Conservation (phyloP, 2,113 vertebrate species). For the Phyllostomus discolor region DNA sequence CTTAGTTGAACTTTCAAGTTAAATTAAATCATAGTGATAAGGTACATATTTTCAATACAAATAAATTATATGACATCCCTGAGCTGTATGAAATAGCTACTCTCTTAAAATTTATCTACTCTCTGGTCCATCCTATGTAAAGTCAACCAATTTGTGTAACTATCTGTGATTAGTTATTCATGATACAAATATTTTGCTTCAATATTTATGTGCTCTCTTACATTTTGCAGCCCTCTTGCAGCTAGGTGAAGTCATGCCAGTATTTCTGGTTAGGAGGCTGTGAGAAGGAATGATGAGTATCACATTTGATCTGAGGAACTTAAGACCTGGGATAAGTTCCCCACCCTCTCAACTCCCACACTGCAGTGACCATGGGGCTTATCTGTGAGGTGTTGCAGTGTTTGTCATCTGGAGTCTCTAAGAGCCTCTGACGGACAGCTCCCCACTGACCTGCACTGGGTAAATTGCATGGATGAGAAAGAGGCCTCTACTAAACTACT, state of each 20-base stretch:
- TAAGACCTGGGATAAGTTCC: background rate
- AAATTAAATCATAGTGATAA: constrained; percentile 28
- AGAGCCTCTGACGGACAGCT: background rate
- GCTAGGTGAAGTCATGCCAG: background rate
- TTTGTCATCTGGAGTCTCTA: background rate
- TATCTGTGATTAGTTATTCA: background rate
- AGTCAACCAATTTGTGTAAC: background rate
- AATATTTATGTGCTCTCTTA: background rate
- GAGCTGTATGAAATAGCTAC: background rate
- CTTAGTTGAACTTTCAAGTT: background rate
- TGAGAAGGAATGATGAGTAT: background rate
- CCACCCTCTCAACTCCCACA: accelerated
- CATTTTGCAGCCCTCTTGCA: background rate
- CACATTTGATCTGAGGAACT: background rate
- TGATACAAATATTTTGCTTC: background rate
- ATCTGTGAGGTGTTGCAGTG: background rate
- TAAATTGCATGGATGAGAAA: background rate
- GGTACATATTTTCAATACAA: background rate
- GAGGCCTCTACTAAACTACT: background rate
- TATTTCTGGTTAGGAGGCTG: background rate
- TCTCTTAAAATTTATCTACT: background rate
- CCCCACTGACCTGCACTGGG: too few relatives aligned
- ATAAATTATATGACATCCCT: background rate
- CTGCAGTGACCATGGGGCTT: background rate
- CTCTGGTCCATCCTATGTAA: background rate